Conservation (phyloP, 2,888 invertebrate genomes). For the Eumerus sabulonum region DNA sequence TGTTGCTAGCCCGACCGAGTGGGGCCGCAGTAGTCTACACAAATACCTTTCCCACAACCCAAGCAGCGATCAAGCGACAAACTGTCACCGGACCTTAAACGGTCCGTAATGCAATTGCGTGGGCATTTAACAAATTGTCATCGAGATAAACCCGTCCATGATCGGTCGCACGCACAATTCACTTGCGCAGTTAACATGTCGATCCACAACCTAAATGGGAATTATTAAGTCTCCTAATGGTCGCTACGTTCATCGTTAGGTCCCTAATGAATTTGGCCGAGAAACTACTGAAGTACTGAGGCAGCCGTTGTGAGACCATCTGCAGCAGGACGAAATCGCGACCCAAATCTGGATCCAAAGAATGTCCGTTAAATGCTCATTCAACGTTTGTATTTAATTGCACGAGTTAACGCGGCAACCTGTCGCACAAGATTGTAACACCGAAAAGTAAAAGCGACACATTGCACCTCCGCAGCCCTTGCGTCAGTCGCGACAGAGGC, state of each 20-base stretch:
- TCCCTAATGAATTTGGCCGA: constrained; percentile 58
- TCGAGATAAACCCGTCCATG: constrained; percentile 6
- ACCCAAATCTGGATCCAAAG: constrained; percentile 28
- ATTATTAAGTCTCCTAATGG: constrained; percentile 54
- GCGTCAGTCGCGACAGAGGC: constrained; percentile 5
- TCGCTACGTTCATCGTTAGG: constrained; percentile 34
- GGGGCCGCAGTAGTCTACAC: too few relatives aligned
- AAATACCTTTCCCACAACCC: constrained; percentile 15
- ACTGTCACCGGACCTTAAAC: constrained; percentile 14
- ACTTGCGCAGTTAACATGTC: constrained; percentile 15
- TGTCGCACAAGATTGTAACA: constrained; percentile 58
- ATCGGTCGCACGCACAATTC: constrained; percentile 38
- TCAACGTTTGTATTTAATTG: constrained; percentile 60
- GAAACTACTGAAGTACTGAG: constrained; percentile 43
- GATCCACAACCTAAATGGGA: constrained; percentile 43
- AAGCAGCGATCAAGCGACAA: too few relatives aligned
- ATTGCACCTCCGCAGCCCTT: constrained; percentile 17
- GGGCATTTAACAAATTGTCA: constrained; percentile 43
- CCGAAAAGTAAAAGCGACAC: constrained; percentile 56
- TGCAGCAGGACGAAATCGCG: constrained; percentile 1
- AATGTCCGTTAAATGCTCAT: too few relatives aligned
- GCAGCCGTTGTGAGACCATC: constrained; percentile 30
- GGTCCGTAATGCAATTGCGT: constrained; percentile 48
- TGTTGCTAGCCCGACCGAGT: too few relatives aligned
- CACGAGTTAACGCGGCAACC: constrained; percentile 45